These are phyloP conservation scores for Heterodera carotae DNA, from an alignment of 1,140 invertebrate genomes.

Conservation along the genomic window DNA sequence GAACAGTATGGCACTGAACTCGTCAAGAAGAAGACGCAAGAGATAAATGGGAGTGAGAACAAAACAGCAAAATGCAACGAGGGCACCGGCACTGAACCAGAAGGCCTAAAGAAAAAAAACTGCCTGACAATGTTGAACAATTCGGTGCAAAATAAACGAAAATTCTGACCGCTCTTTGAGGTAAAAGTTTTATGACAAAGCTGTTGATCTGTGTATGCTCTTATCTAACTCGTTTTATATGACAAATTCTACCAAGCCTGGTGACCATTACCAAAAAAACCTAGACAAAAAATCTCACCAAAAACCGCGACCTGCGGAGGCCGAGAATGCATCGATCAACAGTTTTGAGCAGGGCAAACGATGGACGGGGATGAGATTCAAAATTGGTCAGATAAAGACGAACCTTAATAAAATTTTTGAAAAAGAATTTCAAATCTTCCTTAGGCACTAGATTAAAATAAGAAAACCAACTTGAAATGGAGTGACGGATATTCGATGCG, in stretches of 20 bases:
- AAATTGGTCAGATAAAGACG: constrained; percentile 32
- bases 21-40: constrained; percentile 43
- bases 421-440: background rate
- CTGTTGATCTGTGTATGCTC: too few species aligned
- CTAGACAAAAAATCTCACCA: background rate
- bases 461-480: constrained; percentile 30
- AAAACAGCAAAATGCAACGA: constrained; percentile 47
- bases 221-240: too few species aligned
- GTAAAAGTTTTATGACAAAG: too few species aligned
- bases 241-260: too few species aligned
- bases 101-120: constrained; percentile 15
- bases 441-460: constrained; percentile 10
- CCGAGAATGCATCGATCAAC: constrained; percentile 27
- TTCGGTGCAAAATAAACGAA: background rate
- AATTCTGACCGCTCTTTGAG: background rate
- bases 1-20: constrained; percentile 39
- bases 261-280: too few species aligned
- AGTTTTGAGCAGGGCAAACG: constrained; percentile 24
- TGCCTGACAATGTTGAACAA: too few species aligned
- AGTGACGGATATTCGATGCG: constrained; percentile 34
- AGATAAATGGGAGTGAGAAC: constrained; percentile 52
- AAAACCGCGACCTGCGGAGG: constrained; percentile 13
- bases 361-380: constrained; percentile 11
- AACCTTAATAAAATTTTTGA: constrained; percentile 24
- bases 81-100: constrained; percentile 51